These are phyloP conservation scores for Delphinus delphis DNA, from an alignment of 2,113 vertebrate genomes.

Conservation along the genomic window DNA sequence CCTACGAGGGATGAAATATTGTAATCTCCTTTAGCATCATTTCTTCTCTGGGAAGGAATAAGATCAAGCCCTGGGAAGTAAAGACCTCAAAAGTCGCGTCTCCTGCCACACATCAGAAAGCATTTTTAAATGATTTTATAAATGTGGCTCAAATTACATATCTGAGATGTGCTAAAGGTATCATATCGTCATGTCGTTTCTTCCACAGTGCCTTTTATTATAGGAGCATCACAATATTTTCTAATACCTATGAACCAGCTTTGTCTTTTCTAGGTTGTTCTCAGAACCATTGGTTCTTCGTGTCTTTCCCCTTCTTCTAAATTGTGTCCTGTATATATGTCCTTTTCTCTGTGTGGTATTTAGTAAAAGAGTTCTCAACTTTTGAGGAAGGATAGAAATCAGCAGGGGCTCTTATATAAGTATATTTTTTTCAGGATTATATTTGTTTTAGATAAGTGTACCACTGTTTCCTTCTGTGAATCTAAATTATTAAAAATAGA, in stretches of 20 bases:
- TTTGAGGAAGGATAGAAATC: not conserved
- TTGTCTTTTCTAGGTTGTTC: not conserved
- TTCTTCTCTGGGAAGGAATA: not conserved
- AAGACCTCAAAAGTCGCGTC: not conserved
- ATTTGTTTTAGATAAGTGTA: not conserved
- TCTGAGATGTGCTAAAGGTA: not conserved
- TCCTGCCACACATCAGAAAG: not conserved
- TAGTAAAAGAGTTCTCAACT: not conserved
- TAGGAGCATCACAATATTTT: not conserved
- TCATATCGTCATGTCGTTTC: not conserved
- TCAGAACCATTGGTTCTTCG: not conserved
- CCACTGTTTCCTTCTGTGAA: not conserved
- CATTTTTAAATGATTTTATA: not conserved
- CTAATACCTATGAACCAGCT: not conserved
- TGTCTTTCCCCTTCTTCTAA: not conserved
- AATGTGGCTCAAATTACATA: not conserved
- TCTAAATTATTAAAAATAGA: not conserved
- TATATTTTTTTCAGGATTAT: not conserved
- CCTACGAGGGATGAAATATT: not conserved
- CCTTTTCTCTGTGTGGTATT: not conserved
- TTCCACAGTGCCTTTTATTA: not conserved
- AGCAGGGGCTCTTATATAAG: not conserved
- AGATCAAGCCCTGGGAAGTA: not conserved
- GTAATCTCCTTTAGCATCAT: not conserved
- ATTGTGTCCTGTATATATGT: not conserved